Conservation (phyloP, 2,888 invertebrate genomes). For the Caenorhabditis auriculariae region DNA sequence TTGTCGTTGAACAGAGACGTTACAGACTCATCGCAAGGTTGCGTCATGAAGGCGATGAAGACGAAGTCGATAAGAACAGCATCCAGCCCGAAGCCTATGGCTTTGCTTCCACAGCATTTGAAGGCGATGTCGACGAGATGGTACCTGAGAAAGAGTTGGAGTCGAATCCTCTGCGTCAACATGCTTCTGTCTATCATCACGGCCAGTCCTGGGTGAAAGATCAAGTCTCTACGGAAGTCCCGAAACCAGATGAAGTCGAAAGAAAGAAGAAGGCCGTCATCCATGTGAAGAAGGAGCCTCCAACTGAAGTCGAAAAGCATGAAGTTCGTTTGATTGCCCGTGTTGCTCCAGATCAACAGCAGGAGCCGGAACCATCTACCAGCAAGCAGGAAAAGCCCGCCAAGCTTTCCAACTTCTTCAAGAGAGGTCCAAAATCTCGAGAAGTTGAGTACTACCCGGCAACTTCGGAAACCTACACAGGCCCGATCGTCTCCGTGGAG, state of each 20-base stretch:
- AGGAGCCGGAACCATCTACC: no score
- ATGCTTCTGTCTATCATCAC: not conserved
- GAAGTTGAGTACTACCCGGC: no score
- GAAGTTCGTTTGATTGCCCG: no score
- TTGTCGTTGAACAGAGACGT: not conserved
- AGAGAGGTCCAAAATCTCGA: no score
- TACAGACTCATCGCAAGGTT: conserved; percentile 11
- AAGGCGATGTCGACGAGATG: conserved; percentile 10
- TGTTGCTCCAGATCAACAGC: no score
- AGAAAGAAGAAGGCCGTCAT: not conserved
- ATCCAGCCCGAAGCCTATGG: conserved; percentile 11
- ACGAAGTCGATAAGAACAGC: conserved; percentile 9
- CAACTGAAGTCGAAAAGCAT: no score
- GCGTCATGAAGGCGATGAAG: conserved; percentile 30
- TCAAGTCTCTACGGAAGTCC: not conserved
- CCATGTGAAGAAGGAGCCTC: no score
- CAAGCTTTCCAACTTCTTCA: no score
- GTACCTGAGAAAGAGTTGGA: not conserved
- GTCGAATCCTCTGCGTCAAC: not conserved
- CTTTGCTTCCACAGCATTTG: conserved; percentile 13
- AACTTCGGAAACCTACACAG: conserved; percentile 15
- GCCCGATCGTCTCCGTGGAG: conserved; percentile 10
- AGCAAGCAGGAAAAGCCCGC: no score
- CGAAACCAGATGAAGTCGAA: not conserved
- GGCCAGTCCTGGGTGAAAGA: not conserved